Percentiles rank a stretch among this genome's conserved stretches.
Conservation (phyloP, 2,888 invertebrate species). For the Amiota mariae region DNA sequence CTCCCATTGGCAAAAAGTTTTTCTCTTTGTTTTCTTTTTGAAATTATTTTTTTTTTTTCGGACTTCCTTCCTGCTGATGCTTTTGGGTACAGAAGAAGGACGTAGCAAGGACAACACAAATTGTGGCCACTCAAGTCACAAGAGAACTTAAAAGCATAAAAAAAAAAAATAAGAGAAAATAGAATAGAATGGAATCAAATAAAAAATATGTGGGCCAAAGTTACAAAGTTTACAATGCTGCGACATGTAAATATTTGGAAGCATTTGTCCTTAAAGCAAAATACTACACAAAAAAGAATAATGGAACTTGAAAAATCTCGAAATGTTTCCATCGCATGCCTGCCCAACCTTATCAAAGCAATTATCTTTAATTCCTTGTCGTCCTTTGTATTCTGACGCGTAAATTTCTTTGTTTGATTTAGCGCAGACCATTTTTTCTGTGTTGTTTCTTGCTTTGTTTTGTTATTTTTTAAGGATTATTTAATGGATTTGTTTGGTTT, state of each 20-base stretch:
- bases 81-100: constrained; percentile 23
- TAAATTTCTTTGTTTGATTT: constrained; percentile 55
- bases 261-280: constrained; percentile 50
- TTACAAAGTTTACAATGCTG: constrained; percentile 49
- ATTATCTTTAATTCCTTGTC: constrained; percentile 54
- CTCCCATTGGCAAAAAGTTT: neutral
- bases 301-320: constrained; percentile 24
- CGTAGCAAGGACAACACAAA: constrained; percentile 52
- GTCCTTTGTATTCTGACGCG: neutral
- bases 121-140: constrained; percentile 12
- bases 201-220: constrained; percentile 29
- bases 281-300: constrained; percentile 16
- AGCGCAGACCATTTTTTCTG: constrained; percentile 26
- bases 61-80: constrained; percentile 28
- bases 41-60: neutral
- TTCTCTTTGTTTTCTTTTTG: constrained; percentile 13
- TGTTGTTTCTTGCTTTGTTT: no score
- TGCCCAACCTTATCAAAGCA: constrained; percentile 58
- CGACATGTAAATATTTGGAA: constrained; percentile 65
- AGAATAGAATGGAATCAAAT: constrained; percentile 16
- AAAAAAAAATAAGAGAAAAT: neutral
- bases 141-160: neutral
- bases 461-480: constrained; percentile 52
- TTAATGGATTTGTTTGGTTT: constrained; percentile 14
- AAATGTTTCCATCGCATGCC: constrained; percentile 32